Evolutionary conservation across 2,797 vertebrate species (phyloP).

Genomic region (Clarias fuscus): DNA sequence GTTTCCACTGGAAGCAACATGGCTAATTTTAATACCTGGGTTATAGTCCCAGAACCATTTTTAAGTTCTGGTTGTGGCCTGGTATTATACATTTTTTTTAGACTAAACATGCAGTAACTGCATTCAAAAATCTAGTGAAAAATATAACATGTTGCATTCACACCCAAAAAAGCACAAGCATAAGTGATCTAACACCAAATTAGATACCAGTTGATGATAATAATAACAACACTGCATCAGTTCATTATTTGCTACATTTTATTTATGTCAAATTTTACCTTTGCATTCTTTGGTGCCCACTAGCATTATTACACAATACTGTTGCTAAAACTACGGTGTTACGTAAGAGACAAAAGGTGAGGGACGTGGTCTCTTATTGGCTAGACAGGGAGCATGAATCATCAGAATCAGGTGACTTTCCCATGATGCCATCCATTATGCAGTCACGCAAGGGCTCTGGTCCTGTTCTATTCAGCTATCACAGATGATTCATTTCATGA

Average conservation of each 20-base stretch:
- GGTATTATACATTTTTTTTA: neutral
- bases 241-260: neutral
- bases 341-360: conserved; percentile 7
- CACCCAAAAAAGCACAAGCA: neutral
- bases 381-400: conserved; percentile 24
- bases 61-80: neutral
- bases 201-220: too few relatives aligned
- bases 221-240: neutral
- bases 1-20: neutral
- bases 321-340: conserved; percentile 20
- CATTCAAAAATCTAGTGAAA: neutral
- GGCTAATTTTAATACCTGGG: neutral
- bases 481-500: neutral
- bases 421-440: conserved; percentile 30
- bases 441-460: conserved; percentile 10
- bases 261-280: neutral
- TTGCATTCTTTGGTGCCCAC: conserved; percentile 1
- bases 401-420: conserved; percentile 31
- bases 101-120: neutral
- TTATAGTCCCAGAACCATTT: neutral
- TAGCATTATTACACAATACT: neutral
- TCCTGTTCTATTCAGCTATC: neutral
- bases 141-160: neutral
- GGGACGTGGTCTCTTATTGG: conserved; percentile 26
- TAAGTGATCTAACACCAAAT: neutral